Conservation (phyloP, 2,113 vertebrate species). For the Rhagologus leucostigma region DNA sequence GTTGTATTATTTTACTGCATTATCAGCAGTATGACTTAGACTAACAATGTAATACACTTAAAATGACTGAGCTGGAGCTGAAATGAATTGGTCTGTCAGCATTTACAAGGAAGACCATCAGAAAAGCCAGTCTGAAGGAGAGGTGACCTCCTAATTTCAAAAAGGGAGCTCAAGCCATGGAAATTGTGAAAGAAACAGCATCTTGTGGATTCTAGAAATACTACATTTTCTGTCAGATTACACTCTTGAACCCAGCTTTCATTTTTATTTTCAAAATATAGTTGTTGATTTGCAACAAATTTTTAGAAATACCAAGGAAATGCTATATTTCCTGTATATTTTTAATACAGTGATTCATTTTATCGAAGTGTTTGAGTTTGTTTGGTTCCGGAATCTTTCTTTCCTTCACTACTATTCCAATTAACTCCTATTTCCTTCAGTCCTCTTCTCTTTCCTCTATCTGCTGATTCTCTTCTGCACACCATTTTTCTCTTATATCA, state of each 20-base stretch:
- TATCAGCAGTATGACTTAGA: neutral
- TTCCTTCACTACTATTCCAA: neutral
- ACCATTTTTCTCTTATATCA: neutral
- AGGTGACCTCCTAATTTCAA: neutral
- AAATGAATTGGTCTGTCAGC: neutral
- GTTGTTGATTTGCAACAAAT: neutral
- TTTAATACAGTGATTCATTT: neutral
- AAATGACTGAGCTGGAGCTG: neutral
- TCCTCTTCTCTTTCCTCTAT: neutral
- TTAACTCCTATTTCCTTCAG: neutral
- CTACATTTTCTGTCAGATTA: neutral
- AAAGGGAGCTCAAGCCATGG: neutral
- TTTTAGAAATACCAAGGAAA: neutral
- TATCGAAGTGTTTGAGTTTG: neutral
- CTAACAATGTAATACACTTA: neutral
- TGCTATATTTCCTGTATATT: neutral
- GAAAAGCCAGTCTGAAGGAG: neutral
- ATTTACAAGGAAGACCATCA: neutral
- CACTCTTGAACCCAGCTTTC: neutral
- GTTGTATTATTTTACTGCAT: neutral
- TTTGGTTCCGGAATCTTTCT: neutral
- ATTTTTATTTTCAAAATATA: neutral
- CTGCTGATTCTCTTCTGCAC: neutral
- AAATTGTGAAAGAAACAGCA: neutral
- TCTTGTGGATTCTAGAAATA: neutral